Evolutionary conservation across 2,888 invertebrate species (phyloP), one percentile per base, ranked within the genome.

Genomic region (Rhyacophila evoluta): DNA sequence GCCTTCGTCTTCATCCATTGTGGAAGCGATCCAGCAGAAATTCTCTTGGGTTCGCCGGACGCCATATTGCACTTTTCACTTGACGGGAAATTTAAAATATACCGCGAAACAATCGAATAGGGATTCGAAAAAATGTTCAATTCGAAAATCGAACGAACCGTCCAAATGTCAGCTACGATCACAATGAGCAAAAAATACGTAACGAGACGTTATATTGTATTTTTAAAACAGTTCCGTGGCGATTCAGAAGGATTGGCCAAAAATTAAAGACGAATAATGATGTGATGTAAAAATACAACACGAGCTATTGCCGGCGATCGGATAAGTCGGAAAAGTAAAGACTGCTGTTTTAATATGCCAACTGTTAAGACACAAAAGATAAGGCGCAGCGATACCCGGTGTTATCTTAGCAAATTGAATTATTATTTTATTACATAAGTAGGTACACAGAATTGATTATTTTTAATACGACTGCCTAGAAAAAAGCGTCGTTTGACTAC

Each of bases 1-100:
- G 92, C 91, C 87, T 90, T 93, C 75, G 89, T 91, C 86, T 93
- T 94, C 93, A 94, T 94, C 94, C 94, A 95, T 84, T 92, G 91
- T 1, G 94, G 94, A 81, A 94, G 86, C 71, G 92, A 91, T 82
- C 93, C 90, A 83, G 92, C 93, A 84, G 92, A 80, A 15, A 72
- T 91, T 83, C 90, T 90, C 82, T 92, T 85, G 85, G 92, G 91
- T 72, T 92, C 90, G 84, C 92, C 91, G 36, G 77, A 77, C 1
- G 75, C 75, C 79, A 79, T 79, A 25, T 33, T 39, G 19, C 72
- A 37, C 72, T 37, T 70, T 10, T 15, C 36, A 70, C 29, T 15
- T 28, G 10, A 19, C 8, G 1, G 55, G 55, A 10, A 55, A 55
- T 55, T 55, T 19, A 55, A 55, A 55, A 55, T 19, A 55, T 19